Percentiles rank a stretch among this genome's conserved stretches.
Evolutionary conservation across 2,113 vertebrate species (phyloP).

Genomic region (Neolamprologus longior): DNA sequence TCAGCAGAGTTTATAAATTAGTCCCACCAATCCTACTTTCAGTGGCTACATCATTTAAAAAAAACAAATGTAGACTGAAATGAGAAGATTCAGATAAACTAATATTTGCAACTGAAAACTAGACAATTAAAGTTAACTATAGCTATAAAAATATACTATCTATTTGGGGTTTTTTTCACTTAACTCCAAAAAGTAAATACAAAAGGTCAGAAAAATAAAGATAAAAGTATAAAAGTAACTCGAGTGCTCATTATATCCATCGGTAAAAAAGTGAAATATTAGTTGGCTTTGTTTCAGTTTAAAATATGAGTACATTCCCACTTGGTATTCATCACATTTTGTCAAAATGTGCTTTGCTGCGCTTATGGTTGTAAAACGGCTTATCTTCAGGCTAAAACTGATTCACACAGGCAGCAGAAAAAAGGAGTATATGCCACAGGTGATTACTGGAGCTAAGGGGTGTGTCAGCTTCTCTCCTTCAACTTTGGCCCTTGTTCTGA

Average conservation of each 20-base stretch:
- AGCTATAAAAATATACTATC: neutral
- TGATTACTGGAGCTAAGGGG: slow-evolving; percentile 20
- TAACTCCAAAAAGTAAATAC: neutral
- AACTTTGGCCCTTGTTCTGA: slow-evolving; percentile 22
- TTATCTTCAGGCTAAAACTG: slow-evolving; percentile 2
- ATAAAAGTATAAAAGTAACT: neutral
- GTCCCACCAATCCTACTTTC: neutral
- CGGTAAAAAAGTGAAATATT: neutral
- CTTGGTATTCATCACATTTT: neutral
- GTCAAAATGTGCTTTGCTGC: neutral
- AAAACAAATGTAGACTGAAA: neutral
- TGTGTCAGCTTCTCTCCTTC: slow-evolving; percentile 19
- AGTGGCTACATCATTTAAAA: neutral
- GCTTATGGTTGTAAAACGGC: neutral
- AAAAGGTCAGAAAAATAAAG: neutral
- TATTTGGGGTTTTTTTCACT: accelerated
- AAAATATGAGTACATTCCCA: neutral
- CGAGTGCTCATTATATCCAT: neutral
- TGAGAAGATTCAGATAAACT: neutral
- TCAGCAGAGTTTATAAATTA: accelerated
- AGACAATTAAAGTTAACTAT: neutral
- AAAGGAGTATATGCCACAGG: slow-evolving; percentile 4
- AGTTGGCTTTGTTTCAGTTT: neutral
- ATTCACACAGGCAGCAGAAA: neutral
- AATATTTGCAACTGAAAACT: neutral